Evolutionary conservation across 1,140 invertebrate genomes (phyloP), one percentile per base, ranked within the genome.

Genomic region (Drosophila repletoides): DNA sequence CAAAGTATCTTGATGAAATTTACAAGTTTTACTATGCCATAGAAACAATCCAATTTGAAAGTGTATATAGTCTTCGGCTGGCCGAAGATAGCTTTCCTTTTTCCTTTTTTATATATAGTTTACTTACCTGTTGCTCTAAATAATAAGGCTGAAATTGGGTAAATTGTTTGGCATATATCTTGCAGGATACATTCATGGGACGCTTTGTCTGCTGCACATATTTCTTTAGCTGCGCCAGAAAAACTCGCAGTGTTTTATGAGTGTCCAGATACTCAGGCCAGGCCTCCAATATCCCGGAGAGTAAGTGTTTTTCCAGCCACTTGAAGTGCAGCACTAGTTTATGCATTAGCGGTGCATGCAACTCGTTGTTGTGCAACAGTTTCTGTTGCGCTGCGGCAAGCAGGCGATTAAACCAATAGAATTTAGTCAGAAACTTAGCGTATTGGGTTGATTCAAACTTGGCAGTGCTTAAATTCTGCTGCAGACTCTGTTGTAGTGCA

Each of bases 261-360:
- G 33, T 5, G 4, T 48, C 21, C 0, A 60, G 2, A 22, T 43
- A 48, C 0, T 61, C 49, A 0, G 69, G 43, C 10, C 48, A 48
- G 0, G 66, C 28, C 5, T 45, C 7, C 2, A 55, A 5, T 0
- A 89, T 17, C 0, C 24, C 40, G 2, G 19, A 4, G 0, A 90
- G 9, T 4, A 90, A 36, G 24, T 90, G 68, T 40, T 90, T 90
- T 7, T 81, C 52, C 21, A 90, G 14, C 89, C 89, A 90, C 22
- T 88, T 86, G 36, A 88, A 90, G 38, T 90, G 89, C 17, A 90
- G 45, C n/a, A 88, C 56, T n/a, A 90, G 17, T 38, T 88, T 81
- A 36, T 90, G 88, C 60, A 89, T 68, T 19, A 90, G 22, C 3
- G 76, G 70, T 3, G 65, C 31, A 49, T 86, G 61, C 1, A 90